Evolutionary conservation across 2,797 vertebrate species (phyloP).

Genomic region (Sebastes kiyomatsui): DNA sequence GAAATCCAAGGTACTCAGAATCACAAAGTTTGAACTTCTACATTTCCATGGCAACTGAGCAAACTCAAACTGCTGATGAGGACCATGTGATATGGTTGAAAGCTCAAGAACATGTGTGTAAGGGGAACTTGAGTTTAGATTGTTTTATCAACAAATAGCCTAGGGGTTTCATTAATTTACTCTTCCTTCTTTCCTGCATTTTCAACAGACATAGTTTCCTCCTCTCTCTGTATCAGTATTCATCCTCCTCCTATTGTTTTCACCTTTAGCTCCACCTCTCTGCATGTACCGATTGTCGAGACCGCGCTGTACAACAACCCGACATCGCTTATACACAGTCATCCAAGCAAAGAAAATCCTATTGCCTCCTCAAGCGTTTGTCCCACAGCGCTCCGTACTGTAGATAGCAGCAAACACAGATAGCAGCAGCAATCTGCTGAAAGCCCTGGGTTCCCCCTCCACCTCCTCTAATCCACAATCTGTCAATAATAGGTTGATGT

Average conservation of each 20-base stretch:
- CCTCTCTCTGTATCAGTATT: background rate
- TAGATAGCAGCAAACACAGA: conserved; percentile 69
- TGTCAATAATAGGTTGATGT: conserved; percentile 74
- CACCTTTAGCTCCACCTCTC: conserved; percentile 7
- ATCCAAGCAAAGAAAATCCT: conserved; percentile 72
- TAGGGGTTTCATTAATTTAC: background rate
- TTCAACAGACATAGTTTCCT: background rate
- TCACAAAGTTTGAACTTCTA: background rate
- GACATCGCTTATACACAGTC: conserved; percentile 62
- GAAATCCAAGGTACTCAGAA: background rate
- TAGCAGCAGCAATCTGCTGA: conserved; percentile 67
- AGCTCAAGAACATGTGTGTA: background rate
- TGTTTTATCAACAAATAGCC: background rate
- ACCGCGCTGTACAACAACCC: conserved; percentile 49
- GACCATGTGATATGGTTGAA: background rate
- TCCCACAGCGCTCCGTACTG: conserved; percentile 52
- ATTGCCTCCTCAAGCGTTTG: conserved; percentile 63
- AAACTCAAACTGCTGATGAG: background rate
- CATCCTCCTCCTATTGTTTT: background rate
- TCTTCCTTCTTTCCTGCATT: no score
- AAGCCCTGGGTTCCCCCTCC: conserved; percentile 33
- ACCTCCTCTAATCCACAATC: conserved; percentile 69
- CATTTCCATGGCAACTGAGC: background rate
- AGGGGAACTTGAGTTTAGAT: background rate
- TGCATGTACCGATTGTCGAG: conserved; percentile 11